Evolutionary conservation across 2,797 vertebrate species (phyloP).

Genomic region (Enteromius anoplus): DNA sequence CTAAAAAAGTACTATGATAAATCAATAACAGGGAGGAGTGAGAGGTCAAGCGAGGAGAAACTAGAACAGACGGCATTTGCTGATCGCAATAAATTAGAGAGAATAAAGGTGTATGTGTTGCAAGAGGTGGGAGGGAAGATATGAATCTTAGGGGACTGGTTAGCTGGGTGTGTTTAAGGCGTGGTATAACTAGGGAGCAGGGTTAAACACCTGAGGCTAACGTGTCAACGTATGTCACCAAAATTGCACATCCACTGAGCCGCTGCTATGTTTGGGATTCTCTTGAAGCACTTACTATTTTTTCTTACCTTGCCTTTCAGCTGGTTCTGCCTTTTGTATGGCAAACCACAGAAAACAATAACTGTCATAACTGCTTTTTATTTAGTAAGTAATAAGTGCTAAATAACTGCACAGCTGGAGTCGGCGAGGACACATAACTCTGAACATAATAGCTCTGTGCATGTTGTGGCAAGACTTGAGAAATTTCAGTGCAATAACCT

Average conservation of each 20-base stretch:
- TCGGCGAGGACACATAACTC: neutral
- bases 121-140: neutral
- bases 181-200: slow-evolving; percentile 19
- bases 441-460: neutral
- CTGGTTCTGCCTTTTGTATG: neutral
- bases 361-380: neutral
- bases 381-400: neutral
- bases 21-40: neutral
- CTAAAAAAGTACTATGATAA: neutral
- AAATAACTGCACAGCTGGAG: slow-evolving; percentile 9
- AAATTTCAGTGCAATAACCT: slow-evolving; percentile 2
- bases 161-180: slow-evolving; percentile 39
- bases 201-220: slow-evolving; percentile 26
- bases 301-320: neutral
- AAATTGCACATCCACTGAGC: slow-evolving; percentile 16
- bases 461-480: slow-evolving; percentile 23
- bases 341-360: slow-evolving; percentile 2
- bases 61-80: neutral
- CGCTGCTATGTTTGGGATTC: slow-evolving; percentile 39
- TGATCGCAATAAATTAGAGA: neutral
- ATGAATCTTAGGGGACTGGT: slow-evolving; percentile 25
- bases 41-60: neutral
- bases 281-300: neutral
- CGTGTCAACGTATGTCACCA: slow-evolving; percentile 26
- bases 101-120: neutral